A percentile compares a stretch with the other conserved stretches of the same genome.
Conservation (phyloP, 2,113 vertebrate genomes). For the Chlamydotis undulata region DNA sequence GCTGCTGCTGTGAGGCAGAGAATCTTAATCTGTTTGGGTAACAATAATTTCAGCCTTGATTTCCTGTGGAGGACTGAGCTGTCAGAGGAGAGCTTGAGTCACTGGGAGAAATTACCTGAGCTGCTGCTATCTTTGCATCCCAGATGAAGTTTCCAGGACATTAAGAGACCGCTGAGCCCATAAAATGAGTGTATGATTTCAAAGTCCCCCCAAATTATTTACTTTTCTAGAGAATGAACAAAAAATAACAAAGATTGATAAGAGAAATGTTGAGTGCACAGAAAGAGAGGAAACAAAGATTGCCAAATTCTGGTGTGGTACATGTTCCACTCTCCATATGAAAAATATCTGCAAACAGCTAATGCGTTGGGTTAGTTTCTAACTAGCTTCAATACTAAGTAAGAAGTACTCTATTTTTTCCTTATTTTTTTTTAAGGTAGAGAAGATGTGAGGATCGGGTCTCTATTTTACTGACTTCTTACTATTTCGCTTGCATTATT, state of each 20-base stretch:
- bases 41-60: not conserved
- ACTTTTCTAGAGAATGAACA: not conserved
- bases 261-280: not conserved
- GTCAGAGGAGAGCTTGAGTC: not conserved
- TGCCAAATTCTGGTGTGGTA: not conserved
- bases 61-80: not conserved
- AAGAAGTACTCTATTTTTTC: not conserved
- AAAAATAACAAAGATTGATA: not conserved
- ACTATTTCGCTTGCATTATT: not conserved
- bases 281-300: not conserved
- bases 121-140: not conserved
- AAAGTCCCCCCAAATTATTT: not conserved
- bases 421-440: not conserved
- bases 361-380: not conserved
- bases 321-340: not conserved
- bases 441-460: not conserved
- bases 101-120: not conserved
- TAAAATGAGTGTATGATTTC: not conserved
- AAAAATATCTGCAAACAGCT: not conserved
- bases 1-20: not conserved
- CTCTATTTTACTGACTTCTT: not conserved
- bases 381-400: not conserved
- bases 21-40: not conserved
- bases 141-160: not conserved
- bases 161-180: not conserved